phyloP scores from a whole-genome alignment of 1,140 invertebrate genomes.

The Drepana arcuata region DNA sequence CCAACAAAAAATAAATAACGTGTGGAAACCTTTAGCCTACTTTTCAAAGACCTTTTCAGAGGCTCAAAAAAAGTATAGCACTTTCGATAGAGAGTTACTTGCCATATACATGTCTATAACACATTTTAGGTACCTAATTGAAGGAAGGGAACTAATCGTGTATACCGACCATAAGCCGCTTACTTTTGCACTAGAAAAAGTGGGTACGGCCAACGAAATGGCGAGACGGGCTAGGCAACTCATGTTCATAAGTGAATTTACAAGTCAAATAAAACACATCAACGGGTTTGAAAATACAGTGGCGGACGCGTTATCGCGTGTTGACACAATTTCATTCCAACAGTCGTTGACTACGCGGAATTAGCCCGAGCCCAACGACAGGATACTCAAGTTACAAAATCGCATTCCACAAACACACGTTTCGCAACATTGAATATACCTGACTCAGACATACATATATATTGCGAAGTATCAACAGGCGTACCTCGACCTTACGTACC shows the following conservation, averaged over 20 bases:
- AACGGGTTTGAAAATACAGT: background rate
- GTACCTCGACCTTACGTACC: background rate
- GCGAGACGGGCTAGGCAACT: background rate
- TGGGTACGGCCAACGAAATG: background rate
- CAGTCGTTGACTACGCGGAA: background rate
- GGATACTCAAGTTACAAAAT: background rate
- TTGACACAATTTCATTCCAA: background rate
- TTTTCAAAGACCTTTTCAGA: conserved; percentile 3
- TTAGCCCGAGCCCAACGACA: background rate
- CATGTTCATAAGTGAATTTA: background rate
- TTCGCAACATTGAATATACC: background rate
- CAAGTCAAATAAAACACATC: background rate
- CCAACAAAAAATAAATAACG: background rate
- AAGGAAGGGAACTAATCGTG: background rate
- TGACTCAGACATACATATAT: background rate
- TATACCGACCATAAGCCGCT: background rate
- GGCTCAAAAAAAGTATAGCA: conserved; percentile 2
- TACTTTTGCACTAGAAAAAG: background rate
- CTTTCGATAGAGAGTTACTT: background rate
- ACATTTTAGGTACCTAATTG: background rate
- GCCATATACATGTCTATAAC: background rate
- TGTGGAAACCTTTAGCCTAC: conserved; percentile 3
- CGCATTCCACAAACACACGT: background rate
- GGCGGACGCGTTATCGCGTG: background rate
- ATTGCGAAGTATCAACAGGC: background rate